phyloP scores from a whole-genome alignment of 2,113 vertebrate species.

The Sceloporus undulatus region DNA sequence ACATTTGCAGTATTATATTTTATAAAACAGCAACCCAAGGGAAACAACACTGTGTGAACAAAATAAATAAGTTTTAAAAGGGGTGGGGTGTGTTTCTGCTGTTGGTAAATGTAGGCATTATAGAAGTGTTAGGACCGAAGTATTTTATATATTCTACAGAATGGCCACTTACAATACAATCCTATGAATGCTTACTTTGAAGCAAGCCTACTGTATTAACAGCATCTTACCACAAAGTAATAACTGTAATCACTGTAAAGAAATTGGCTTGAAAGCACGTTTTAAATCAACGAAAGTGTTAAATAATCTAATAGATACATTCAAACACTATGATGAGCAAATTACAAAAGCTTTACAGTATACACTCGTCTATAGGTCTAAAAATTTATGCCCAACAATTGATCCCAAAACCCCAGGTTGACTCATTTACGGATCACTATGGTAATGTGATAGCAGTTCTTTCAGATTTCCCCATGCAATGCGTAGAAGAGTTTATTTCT shows the following conservation, averaged over 20 bases:
- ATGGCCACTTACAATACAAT: not conserved
- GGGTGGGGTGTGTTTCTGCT: not conserved
- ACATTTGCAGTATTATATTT: conserved; percentile 4
- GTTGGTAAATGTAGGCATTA: not conserved
- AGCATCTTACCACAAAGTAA: not conserved
- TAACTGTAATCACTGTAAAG: not conserved
- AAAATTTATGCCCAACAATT: too few species aligned
- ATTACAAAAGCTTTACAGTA: conserved; percentile 13
- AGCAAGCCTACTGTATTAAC: not conserved
- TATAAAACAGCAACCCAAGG: not conserved
- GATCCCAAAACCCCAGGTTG: too few species aligned
- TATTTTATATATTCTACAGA: not conserved
- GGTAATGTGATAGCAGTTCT: too few species aligned
- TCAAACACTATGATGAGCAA: not conserved
- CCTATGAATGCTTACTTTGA: not conserved
- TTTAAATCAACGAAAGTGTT: not conserved
- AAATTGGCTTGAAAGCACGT: not conserved
- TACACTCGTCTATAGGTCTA: too few species aligned
- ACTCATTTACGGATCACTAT: too few species aligned
- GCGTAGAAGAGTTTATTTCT: too few species aligned
- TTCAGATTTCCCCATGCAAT: too few species aligned
- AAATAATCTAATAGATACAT: not conserved
- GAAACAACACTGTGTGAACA: not conserved
- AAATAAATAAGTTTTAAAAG: not conserved
- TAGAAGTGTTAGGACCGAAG: not conserved